A percentile compares a stretch with the other conserved stretches of the same genome.
Conservation (phyloP, 2,113 vertebrate genomes). For the Picathartes gymnocephalus region DNA sequence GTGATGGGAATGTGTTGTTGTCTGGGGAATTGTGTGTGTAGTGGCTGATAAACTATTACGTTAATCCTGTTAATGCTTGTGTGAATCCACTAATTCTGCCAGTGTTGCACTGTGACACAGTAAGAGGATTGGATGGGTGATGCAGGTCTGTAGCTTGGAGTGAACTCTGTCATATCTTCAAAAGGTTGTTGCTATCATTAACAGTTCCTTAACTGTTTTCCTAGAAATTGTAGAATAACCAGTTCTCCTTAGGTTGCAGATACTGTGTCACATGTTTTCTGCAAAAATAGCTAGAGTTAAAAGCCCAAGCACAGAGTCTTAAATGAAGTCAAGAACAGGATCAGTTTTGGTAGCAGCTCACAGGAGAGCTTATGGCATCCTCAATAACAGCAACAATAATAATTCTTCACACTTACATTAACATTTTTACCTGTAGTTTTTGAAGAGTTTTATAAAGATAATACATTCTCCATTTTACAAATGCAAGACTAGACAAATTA, state of each 20-base stretch:
- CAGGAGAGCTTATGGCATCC: not conserved
- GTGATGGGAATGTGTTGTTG: not conserved
- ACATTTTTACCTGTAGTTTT: not conserved
- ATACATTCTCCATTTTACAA: not conserved
- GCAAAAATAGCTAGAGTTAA: not conserved
- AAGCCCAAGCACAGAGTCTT: not conserved
- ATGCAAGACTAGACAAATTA: not conserved
- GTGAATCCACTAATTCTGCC: not conserved
- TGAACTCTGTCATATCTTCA: not conserved
- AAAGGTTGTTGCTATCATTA: not conserved
- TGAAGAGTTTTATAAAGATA: not conserved
- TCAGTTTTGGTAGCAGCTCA: not conserved
- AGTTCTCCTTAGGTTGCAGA: not conserved
- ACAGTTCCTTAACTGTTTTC: not conserved
- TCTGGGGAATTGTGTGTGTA: not conserved
- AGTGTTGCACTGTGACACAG: not conserved
- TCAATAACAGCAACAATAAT: not conserved
- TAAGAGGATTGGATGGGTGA: not conserved
- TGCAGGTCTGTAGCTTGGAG: not conserved
- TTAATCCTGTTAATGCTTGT: constrained; percentile 29
- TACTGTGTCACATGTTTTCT: not conserved
- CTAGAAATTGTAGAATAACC: not conserved
- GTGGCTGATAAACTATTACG: constrained; percentile 17
- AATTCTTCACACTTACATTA: not conserved
- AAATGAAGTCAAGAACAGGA: not conserved